Conservation (phyloP, 2,888 invertebrate genomes). For the Steromphala cineraria region DNA sequence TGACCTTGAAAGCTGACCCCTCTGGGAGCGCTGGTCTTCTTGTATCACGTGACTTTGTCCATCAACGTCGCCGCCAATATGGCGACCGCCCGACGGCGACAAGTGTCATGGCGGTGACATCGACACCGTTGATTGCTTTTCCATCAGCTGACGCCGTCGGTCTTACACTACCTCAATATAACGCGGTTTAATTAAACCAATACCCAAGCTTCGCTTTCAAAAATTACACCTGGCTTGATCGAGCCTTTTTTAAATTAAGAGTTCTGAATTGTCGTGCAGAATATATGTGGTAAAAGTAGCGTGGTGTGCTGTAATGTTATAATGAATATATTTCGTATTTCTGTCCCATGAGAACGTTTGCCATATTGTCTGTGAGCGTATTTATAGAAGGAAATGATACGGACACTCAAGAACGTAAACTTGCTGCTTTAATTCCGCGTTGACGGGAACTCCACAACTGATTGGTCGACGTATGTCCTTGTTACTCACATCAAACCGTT, state of each 20-base stretch:
- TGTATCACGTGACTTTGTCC: constrained; percentile 15
- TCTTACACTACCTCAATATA: not conserved
- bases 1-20: not conserved
- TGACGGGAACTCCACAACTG: not conserved
- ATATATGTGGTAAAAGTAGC: too few relatives aligned
- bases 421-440: constrained; percentile 11
- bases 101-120: constrained; percentile 19
- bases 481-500: not conserved
- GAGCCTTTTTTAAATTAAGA: too few relatives aligned
- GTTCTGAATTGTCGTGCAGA: too few relatives aligned
- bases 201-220: too few relatives aligned
- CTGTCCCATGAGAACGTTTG: not conserved
- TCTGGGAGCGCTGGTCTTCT: not conserved
- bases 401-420: not conserved
- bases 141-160: not conserved
- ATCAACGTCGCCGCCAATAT: constrained; percentile 15
- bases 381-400: constrained; percentile 13
- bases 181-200: not conserved
- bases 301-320: not conserved
- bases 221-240: too few relatives aligned
- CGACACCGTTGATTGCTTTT: constrained; percentile 6
- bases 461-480: not conserved
- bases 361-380: not conserved
- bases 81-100: constrained; percentile 16
- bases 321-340: not conserved